These are phyloP conservation scores for Sarcophilus harrisii DNA, from an alignment of 2,797 vertebrate species.

Conservation along the genomic window DNA sequence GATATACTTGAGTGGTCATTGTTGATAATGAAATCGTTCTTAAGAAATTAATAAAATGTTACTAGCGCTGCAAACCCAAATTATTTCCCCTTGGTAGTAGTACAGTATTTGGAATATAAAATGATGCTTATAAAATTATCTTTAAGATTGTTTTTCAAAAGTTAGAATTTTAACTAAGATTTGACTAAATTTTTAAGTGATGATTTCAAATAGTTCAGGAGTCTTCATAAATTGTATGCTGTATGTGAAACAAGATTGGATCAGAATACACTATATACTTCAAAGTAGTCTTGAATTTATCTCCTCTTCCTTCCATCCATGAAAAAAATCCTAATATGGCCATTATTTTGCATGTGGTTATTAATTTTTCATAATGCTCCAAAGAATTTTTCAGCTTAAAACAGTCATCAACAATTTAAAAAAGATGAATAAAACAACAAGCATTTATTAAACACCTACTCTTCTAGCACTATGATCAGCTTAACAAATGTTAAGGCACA, in stretches of 20 bases:
- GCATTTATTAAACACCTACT: background rate
- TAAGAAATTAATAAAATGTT: slow-evolving; percentile 51
- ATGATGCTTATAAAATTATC: slow-evolving; percentile 16
- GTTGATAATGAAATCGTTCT: background rate
- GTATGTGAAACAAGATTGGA: slow-evolving; percentile 10
- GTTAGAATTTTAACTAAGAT: slow-evolving; percentile 3
- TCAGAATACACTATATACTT: background rate
- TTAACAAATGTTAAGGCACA: background rate
- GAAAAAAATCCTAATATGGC: background rate
- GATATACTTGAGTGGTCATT: slow-evolving; percentile 8
- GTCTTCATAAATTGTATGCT: background rate
- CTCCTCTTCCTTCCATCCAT: background rate
- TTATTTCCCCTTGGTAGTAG: background rate
- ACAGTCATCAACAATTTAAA: background rate
- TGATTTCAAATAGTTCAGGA: slow-evolving; percentile 2
- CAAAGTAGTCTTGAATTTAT: background rate
- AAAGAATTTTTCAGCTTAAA: background rate
- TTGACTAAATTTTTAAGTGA: slow-evolving; percentile 36
- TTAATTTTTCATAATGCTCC: background rate
- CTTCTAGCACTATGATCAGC: background rate
- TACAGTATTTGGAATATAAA: background rate
- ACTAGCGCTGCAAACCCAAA: slow-evolving; percentile 28
- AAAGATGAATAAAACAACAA: background rate
- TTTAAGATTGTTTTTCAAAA: background rate
- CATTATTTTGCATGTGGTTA: background rate